A percentile compares a stretch with the other conserved stretches of the same genome.
Conservation (phyloP, 2,888 invertebrate species). For the Tridacna crocea region DNA sequence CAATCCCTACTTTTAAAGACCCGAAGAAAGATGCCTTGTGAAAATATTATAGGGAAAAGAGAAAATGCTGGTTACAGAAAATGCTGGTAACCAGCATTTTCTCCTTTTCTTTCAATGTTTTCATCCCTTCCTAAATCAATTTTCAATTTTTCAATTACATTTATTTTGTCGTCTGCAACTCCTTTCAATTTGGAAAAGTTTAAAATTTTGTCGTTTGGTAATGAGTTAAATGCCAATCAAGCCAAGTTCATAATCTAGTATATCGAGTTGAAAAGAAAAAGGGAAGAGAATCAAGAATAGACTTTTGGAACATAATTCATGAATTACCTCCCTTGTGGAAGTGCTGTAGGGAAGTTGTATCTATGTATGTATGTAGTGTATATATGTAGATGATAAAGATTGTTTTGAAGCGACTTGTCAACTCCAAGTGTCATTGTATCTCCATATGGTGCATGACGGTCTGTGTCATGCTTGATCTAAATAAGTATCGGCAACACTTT, state of each 20-base stretch:
- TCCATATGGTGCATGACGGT: conserved; percentile 16
- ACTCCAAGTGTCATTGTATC: conserved; percentile 3
- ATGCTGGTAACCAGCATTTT: too few relatives aligned
- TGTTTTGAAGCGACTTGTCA: conserved; percentile 11
- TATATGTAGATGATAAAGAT: background rate
- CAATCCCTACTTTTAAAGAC: too few relatives aligned
- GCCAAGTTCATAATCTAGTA: too few relatives aligned
- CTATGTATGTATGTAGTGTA: background rate
- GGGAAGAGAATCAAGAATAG: background rate
- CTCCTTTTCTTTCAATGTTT: too few relatives aligned
- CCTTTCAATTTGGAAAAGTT: background rate
- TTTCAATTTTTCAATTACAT: too few relatives aligned
- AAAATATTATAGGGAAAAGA: too few relatives aligned
- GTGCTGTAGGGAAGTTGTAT: background rate
- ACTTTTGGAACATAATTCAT: background rate
- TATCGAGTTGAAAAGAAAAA: background rate
- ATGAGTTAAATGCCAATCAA: background rate
- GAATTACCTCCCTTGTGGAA: conserved; percentile 12
- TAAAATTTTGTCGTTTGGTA: background rate
- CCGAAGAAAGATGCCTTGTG: too few relatives aligned
- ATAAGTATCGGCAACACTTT: background rate
- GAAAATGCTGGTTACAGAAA: too few relatives aligned
- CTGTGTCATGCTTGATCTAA: conserved; percentile 4
- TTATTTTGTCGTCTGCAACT: background rate
- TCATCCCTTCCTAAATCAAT: too few relatives aligned